Percentiles rank a stretch among this genome's conserved stretches.
Evolutionary conservation across 2,888 invertebrate genomes (phyloP).

Genomic region (Himalopsyche japonica): DNA sequence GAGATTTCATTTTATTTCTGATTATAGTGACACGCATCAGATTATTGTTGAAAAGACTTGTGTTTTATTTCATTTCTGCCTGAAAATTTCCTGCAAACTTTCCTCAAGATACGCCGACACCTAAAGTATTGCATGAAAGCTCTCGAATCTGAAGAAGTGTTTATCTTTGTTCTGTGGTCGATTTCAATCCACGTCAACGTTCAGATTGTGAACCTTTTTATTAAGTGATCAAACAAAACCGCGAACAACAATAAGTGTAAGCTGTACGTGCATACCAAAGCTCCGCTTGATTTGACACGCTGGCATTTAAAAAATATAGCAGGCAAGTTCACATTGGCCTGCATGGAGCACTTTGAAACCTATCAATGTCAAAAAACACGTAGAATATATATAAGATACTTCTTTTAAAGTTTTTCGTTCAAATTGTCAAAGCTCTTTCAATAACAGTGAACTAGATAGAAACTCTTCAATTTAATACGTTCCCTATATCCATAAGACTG

Average conservation of each 20-base stretch:
- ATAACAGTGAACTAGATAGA: neutral
- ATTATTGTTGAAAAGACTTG: too few species aligned
- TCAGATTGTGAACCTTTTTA: neutral
- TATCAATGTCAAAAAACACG: neutral
- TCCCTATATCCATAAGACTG: too few species aligned
- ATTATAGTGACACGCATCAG: too few species aligned
- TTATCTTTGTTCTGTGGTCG: neutral
- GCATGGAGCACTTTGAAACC: neutral
- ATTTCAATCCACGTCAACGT: neutral
- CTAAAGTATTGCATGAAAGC: neutral
- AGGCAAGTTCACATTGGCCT: neutral
- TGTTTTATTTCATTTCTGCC: too few species aligned
- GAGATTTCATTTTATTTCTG: too few species aligned
- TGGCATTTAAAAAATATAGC: neutral
- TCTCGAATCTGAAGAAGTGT: neutral
- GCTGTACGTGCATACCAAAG: neutral
- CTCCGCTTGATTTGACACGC: neutral
- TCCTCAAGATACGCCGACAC: too few species aligned
- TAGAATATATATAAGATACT: neutral
- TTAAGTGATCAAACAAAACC: neutral
- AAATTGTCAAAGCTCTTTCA: neutral
- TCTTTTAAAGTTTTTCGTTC: neutral
- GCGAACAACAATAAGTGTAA: neutral
- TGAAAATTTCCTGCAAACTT: too few species aligned
- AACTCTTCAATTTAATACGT: neutral